Evolutionary conservation across 2,888 invertebrate species (phyloP).

Genomic region (Dolomedes plantarius): DNA sequence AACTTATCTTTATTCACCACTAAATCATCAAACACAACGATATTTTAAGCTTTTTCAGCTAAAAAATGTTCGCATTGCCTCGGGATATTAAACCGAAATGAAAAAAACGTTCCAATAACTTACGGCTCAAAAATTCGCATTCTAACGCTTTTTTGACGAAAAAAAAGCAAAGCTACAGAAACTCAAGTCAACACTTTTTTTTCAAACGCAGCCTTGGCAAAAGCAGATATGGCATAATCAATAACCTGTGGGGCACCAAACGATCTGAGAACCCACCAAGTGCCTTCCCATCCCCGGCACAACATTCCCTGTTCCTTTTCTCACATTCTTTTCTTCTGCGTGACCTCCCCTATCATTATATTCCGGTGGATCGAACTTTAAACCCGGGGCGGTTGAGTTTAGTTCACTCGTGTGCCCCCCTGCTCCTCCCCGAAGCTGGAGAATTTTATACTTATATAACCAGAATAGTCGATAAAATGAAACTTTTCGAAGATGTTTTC

Average conservation of each 20-base stretch:
- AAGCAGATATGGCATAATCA: constrained; percentile 46
- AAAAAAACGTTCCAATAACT: not conserved
- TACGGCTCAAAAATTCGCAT: not conserved
- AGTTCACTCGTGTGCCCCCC: not conserved
- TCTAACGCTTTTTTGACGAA: not conserved
- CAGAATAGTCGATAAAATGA: not conserved
- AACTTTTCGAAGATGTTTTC: not conserved
- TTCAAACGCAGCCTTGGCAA: not conserved
- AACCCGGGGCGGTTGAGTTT: constrained; percentile 24
- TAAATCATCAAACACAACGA: not conserved
- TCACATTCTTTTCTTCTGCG: constrained; percentile 32
- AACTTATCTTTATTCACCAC: no score
- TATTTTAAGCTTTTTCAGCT: not conserved
- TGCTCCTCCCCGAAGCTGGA: not conserved
- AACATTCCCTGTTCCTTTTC: not conserved
- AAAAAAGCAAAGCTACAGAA: not conserved
- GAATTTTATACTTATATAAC: not conserved
- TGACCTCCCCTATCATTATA: constrained; percentile 49
- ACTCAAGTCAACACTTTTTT: constrained; percentile 7
- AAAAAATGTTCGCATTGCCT: not conserved
- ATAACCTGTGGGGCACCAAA: constrained; percentile 59
- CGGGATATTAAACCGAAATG: not conserved
- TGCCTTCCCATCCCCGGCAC: constrained; percentile 10
- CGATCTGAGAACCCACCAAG: constrained; percentile 24
- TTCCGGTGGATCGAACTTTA: constrained; percentile 40